These are phyloP conservation scores for Drosophila formosana DNA, from an alignment of 2,888 invertebrate species.

Conservation along the genomic window DNA sequence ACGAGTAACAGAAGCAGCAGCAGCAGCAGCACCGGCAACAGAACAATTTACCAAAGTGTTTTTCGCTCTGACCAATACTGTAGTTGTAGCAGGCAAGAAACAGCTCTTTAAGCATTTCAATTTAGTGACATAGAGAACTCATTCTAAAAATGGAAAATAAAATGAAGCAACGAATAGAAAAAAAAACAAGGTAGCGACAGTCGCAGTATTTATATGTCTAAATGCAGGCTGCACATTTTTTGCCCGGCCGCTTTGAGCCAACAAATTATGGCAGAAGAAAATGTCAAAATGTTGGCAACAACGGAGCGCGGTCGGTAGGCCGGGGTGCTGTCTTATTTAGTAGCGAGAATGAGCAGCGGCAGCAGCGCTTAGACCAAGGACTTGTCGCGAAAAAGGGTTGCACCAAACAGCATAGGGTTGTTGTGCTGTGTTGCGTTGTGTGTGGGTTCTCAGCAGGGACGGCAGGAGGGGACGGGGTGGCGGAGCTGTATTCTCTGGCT, in stretches of 20 bases:
- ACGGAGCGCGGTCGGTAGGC: neutral
- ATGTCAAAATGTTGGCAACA: conserved; percentile 69
- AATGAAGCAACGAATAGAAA: conserved; percentile 1
- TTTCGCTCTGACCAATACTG: conserved; percentile 34
- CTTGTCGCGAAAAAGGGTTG: conserved; percentile 56
- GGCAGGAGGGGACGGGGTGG: neutral
- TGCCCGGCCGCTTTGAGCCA: conserved; percentile 41
- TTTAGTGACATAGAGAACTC: conserved; percentile 28
- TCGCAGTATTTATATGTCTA: conserved; percentile 36
- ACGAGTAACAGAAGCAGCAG: neutral
- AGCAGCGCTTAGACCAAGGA: conserved; percentile 63
- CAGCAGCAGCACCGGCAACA: neutral
- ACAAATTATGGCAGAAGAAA: conserved; percentile 48
- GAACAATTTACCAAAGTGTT: conserved; percentile 55
- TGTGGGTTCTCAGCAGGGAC: neutral
- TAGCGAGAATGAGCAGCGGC: conserved; percentile 79
- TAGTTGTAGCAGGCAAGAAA: conserved; percentile 2
- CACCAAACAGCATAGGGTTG: neutral
- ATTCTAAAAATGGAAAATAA: conserved; percentile 21
- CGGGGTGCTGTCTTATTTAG: conserved; percentile 69
- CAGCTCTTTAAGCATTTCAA: conserved; percentile 40
- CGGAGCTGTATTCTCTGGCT: conserved; percentile 67
- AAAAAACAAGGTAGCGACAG: conserved; percentile 21
- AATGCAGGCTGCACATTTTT: conserved; percentile 41
- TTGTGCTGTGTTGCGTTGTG: neutral